Percentiles rank a stretch among this genome's conserved stretches.
These are phyloP conservation scores for Salticus scenicus DNA, from an alignment of 2,888 invertebrate genomes.

Conservation along the genomic window DNA sequence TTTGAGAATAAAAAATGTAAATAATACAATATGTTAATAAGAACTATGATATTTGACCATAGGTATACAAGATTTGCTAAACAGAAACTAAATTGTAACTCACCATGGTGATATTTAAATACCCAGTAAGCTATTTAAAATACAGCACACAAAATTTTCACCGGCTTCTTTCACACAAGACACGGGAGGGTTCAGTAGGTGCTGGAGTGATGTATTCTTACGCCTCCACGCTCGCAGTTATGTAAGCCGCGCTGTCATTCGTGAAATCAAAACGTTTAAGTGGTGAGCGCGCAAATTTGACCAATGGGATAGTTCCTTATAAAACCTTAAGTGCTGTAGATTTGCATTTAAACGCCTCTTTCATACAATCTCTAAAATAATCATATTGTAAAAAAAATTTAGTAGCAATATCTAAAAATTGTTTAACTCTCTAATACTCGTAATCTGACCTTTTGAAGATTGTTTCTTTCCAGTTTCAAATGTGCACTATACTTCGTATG, in stretches of 20 bases:
- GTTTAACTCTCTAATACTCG: neutral
- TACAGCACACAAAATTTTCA: conserved; percentile 63
- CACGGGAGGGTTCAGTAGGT: conserved; percentile 58
- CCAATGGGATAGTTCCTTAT: conserved; percentile 56
- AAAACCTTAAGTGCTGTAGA: conserved; percentile 27
- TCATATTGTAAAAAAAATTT: neutral
- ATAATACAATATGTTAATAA: too few relatives aligned
- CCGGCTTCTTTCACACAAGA: conserved; percentile 68
- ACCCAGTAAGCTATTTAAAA: conserved; percentile 65
- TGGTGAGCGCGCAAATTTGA: conserved; percentile 42
- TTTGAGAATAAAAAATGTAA: too few relatives aligned
- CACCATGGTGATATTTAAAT: conserved; percentile 66
- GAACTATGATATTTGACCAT: too few relatives aligned
- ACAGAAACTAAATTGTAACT: conserved; percentile 41
- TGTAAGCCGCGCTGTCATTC: conserved; percentile 59
- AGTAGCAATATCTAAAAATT: neutral
- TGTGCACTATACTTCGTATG: conserved; percentile 39
- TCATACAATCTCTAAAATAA: conserved; percentile 34
- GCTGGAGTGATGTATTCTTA: conserved; percentile 58
- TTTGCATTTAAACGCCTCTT: conserved; percentile 66
- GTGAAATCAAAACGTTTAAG: conserved; percentile 61
- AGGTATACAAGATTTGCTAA: neutral
- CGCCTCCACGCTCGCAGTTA: conserved; percentile 24
- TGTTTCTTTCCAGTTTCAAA: neutral
- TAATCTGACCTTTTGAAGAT: neutral